phyloP scores from a whole-genome alignment of 1,140 invertebrate species.

The Anastrepha obliqua region DNA sequence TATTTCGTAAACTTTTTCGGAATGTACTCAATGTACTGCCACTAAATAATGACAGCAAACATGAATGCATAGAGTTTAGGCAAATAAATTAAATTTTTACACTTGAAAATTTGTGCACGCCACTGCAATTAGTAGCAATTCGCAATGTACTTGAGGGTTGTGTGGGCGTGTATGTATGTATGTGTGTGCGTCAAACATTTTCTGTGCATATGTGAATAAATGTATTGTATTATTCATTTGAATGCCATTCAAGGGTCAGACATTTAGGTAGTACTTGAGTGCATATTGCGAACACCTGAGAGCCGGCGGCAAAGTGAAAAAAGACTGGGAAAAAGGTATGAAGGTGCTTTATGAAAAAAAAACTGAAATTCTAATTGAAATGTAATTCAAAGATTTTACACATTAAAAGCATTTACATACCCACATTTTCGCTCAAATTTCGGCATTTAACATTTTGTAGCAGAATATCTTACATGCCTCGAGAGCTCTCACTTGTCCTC shows the following conservation, averaged over 20 bases:
- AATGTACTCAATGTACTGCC: too few species aligned
- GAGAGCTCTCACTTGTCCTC: too few species aligned
- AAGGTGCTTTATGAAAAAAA: not conserved
- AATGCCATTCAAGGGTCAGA: not conserved
- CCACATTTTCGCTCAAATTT: too few species aligned
- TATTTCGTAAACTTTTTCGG: not conserved
- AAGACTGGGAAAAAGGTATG: not conserved
- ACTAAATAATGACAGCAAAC: not conserved
- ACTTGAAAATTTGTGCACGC: conserved; percentile 28
- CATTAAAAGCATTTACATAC: too few species aligned
- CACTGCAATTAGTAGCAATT: conserved; percentile 20
- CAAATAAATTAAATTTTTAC: conserved; percentile 52
- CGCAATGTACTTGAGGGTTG: not conserved
- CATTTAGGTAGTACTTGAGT: conserved; percentile 15
- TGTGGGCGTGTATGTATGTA: too few species aligned
- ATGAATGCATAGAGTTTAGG: not conserved
- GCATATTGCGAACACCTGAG: not conserved
- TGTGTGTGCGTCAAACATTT: not conserved
- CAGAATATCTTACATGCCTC: too few species aligned
- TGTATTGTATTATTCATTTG: conserved; percentile 1
- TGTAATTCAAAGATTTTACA: too few species aligned
- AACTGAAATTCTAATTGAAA: not conserved
- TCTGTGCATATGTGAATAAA: too few species aligned
- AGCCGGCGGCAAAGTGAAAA: not conserved
- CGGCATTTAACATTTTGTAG: too few species aligned